A percentile compares a stretch with the other conserved stretches of the same genome.
Evolutionary conservation across 2,888 invertebrate genomes (phyloP).

Genomic region (Hipparchia semele): DNA sequence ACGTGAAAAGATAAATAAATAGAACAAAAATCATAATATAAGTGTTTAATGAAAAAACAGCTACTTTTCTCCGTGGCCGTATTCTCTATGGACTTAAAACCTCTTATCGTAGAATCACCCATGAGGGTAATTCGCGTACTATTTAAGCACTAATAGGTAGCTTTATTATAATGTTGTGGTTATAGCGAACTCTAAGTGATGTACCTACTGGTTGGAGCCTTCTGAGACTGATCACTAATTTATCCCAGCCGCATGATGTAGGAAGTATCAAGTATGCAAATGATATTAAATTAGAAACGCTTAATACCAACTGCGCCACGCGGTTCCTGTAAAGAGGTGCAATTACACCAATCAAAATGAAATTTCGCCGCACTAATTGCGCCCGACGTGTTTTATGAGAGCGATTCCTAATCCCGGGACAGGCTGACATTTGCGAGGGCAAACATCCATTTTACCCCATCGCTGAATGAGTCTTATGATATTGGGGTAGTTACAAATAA

Average conservation of each 20-base stretch:
- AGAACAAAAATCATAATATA: too few species aligned
- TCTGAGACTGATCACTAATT: conserved; percentile 10
- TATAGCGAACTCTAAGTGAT: background rate
- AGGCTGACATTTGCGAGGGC: conserved; percentile 52
- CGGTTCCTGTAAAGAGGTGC: conserved; percentile 76
- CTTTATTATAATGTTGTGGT: too few species aligned
- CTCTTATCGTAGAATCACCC: too few species aligned
- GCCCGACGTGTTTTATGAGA: conserved; percentile 71
- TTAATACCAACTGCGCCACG: conserved; percentile 80
- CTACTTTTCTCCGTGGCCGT: too few species aligned
- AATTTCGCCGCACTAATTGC: conserved; percentile 79
- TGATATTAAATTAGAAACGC: conserved; percentile 82
- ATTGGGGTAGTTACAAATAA: conserved; percentile 6
- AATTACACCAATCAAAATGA: conserved; percentile 82
- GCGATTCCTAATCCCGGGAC: conserved; percentile 54
- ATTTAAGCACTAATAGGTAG: too few species aligned
- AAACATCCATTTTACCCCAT: conserved; percentile 36
- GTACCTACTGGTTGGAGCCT: background rate
- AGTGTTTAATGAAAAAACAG: too few species aligned
- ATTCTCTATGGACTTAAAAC: too few species aligned
- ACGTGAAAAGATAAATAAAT: too few species aligned
- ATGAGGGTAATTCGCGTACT: too few species aligned
- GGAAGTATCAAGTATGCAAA: conserved; percentile 65
- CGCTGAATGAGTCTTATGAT: conserved; percentile 18
- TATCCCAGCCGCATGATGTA: conserved; percentile 43